These are phyloP conservation scores for Acanthosepion esculentum DNA, from an alignment of 2,888 invertebrate genomes.

Conservation along the genomic window DNA sequence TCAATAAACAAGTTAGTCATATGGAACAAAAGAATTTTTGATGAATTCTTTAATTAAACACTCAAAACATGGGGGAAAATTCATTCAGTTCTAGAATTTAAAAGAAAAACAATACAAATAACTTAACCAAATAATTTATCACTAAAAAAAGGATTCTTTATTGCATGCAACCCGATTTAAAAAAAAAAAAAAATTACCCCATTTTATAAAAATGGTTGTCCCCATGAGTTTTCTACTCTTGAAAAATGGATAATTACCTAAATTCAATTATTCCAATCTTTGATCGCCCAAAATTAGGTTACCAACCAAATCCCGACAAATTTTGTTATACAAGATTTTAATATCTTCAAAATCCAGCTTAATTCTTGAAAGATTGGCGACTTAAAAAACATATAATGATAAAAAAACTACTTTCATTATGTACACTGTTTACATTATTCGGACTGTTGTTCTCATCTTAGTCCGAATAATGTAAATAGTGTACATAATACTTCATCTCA, in stretches of 20 bases:
- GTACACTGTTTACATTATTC: no score
- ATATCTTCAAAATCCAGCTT: constrained; percentile 16
- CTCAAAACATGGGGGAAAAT: constrained; percentile 1
- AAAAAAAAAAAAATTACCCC: not conserved
- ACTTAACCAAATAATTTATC: not conserved
- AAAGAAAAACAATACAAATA: not conserved
- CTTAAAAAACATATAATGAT: constrained; percentile 33
- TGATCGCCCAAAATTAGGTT: not conserved
- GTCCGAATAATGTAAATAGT: no score
- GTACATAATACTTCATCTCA: no score
- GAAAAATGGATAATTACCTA: not conserved
- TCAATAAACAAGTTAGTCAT: not conserved
- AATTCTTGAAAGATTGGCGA: not conserved
- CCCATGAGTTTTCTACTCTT: not conserved
- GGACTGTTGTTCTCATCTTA: no score
- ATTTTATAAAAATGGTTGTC: not conserved
- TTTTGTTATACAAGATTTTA: constrained; percentile 25
- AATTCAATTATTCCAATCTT: not conserved
- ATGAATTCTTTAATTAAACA: not conserved
- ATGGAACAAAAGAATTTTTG: not conserved
- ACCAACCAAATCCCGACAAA: not conserved
- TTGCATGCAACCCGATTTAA: not conserved
- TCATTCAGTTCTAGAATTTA: not conserved
- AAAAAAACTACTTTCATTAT: not conserved
- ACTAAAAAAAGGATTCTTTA: not conserved